Evolutionary conservation across 1,140 invertebrate genomes (phyloP).

Genomic region (Leptopilina clavipes): DNA sequence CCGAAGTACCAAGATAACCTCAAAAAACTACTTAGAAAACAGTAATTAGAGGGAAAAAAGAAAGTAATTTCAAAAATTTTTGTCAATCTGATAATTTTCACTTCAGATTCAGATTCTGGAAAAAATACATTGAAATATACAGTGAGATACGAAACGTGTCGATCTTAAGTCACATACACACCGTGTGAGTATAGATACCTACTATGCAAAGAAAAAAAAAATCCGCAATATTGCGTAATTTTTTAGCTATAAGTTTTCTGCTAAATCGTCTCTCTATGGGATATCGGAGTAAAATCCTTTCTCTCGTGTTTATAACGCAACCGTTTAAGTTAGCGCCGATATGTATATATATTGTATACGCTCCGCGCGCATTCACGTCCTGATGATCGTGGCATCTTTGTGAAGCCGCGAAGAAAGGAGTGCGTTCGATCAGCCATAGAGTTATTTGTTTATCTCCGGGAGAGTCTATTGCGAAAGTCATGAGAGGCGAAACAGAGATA

Average conservation of each 20-base stretch:
- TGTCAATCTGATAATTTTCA: too few species aligned
- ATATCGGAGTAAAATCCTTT: slow-evolving; percentile 12
- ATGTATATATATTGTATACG: neutral
- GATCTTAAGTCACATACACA: too few species aligned
- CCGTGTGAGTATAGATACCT: too few species aligned
- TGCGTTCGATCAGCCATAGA: slow-evolving; percentile 54
- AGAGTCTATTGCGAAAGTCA: slow-evolving; percentile 53
- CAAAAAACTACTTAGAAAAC: too few species aligned
- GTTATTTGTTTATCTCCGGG: slow-evolving; percentile 57
- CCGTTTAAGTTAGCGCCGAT: neutral
- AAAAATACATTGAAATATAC: too few species aligned
- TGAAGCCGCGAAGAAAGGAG: slow-evolving; percentile 54
- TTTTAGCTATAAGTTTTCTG: slow-evolving; percentile 41
- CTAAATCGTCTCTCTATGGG: slow-evolving; percentile 9
- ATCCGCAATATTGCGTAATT: slow-evolving; percentile 42
- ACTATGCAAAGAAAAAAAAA: slow-evolving; percentile 46
- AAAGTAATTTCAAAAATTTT: too few species aligned
- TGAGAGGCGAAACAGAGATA: slow-evolving; percentile 33
- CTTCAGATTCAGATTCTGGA: too few species aligned
- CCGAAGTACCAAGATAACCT: too few species aligned
- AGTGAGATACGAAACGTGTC: too few species aligned
- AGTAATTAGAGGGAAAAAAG: too few species aligned
- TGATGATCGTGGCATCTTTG: slow-evolving; percentile 43
- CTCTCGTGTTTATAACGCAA: slow-evolving; percentile 13
- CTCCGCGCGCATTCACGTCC: neutral